Evolutionary conservation across 2,797 vertebrate genomes (phyloP).

Genomic region (Taeniopygia guttata): DNA sequence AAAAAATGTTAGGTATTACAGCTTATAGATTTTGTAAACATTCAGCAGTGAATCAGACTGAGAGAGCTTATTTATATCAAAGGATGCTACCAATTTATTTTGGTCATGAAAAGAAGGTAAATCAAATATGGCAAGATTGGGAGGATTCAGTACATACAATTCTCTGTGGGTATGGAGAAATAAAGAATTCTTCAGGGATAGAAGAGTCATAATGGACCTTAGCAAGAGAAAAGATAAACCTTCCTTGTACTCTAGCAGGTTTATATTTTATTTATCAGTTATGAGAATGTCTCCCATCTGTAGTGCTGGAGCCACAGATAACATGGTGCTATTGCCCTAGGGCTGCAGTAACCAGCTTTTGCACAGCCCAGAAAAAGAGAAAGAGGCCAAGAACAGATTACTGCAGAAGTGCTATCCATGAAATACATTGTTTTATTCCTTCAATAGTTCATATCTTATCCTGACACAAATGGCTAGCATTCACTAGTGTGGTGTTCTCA

Average conservation of each 20-base stretch:
- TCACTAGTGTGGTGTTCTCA: neutral
- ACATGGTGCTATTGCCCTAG: neutral
- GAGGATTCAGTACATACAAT: neutral
- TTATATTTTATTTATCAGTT: slow-evolving; percentile 16
- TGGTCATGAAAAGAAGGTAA: neutral
- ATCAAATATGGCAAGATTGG: neutral
- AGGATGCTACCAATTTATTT: neutral
- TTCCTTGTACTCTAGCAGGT: neutral
- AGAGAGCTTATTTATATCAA: neutral
- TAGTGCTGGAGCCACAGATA: neutral
- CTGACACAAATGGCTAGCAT: neutral
- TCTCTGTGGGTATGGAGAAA: neutral
- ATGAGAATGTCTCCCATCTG: neutral
- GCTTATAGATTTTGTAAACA: neutral
- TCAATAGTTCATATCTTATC: neutral
- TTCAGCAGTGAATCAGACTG: neutral
- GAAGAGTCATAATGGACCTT: neutral
- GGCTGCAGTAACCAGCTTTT: neutral
- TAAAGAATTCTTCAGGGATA: neutral
- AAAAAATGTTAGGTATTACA: neutral
- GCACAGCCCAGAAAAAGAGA: neutral
- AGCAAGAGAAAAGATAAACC: neutral
- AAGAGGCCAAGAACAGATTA: neutral
- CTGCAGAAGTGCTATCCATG: neutral
- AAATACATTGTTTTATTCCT: neutral